Base-by-base conservation (phyloP, 2,888 invertebrate genomes). In the Elgonia sp. region DNA sequence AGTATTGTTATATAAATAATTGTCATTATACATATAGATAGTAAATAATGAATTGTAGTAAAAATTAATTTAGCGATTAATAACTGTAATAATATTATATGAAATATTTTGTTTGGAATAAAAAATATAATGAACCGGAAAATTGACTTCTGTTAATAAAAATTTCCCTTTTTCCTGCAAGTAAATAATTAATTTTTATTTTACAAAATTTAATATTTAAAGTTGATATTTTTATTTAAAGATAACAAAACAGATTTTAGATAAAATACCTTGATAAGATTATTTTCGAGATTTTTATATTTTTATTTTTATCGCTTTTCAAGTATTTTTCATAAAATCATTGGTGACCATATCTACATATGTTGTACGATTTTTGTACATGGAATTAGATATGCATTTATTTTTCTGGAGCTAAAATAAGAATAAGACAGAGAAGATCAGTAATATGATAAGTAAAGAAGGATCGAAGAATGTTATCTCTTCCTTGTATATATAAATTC, bases 1-100 rank as follows among this genome's bases (percentile, higher is more conserved):
- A 85, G 80, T 89, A 90, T 57, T 83, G 77, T 83, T 87, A 87
- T 72, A 77, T 72, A 42, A 10, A 86, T 55, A 69, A 67, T 69
- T 82, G 82, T 65, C 76, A 46, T 60, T 86, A 82, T 82, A 77
- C 62, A 29, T 29, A 77, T 86, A 86, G 77, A 12, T 82, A 83
- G 86, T 73, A 20, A 57, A 60, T 65, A 77, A 77, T 72, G 21
- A 86, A 86, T 67, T 86, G 72, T 86, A 86, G 81, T 53, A 67
- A 77, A 82, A 82, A 53, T 69, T 50, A 75, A 86, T 76, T 63
- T 40, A 76, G 8, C 67, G 42, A 72, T 60, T 21, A 82, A 63
- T 55, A 77, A 10, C 37, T 86, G 82, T 86, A 86, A 86, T 86
- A 63, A 76, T 86, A 75, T 70, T 84, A 46, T 77, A 77, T 55